A percentile compares a stretch with the other conserved stretches of the same genome.
Conservation (phyloP, 1,140 invertebrate genomes). For the Dryas iulia region DNA sequence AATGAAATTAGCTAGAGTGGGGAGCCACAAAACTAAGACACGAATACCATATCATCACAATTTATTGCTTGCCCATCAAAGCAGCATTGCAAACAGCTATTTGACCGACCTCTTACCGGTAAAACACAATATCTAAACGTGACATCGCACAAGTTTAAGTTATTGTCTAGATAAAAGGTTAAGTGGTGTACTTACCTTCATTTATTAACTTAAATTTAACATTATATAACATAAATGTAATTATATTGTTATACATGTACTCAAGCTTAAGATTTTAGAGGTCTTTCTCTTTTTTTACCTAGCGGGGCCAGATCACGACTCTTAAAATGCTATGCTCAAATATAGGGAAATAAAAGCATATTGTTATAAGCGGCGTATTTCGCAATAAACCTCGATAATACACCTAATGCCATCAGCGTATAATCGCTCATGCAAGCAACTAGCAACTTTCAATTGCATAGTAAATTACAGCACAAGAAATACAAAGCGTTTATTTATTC, state of each 20-base stretch:
- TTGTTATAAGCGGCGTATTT: neutral
- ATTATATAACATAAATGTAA: neutral
- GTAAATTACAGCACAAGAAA: constrained; percentile 32
- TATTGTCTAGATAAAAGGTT: neutral
- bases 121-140: neutral
- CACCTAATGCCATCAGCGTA: constrained; percentile 16
- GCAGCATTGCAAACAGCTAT: constrained; percentile 23
- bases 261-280: no score
- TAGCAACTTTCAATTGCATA: constrained; percentile 25
- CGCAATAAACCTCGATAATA: constrained; percentile 10
- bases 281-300: no score
- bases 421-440: constrained; percentile 22
- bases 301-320: no score
- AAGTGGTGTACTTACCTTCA: neutral
- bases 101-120: constrained; percentile 22
- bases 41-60: constrained; percentile 26
- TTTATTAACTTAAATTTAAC: neutral
- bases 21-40: constrained; percentile 45
- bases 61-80: constrained; percentile 50
- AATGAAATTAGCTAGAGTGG: constrained; percentile 45
- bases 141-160: neutral
- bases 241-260: no score
- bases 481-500: constrained; percentile 26
- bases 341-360: neutral
- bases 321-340: no score